Conservation (phyloP, 2,797 vertebrate genomes). For the Spheniscus humboldti region DNA sequence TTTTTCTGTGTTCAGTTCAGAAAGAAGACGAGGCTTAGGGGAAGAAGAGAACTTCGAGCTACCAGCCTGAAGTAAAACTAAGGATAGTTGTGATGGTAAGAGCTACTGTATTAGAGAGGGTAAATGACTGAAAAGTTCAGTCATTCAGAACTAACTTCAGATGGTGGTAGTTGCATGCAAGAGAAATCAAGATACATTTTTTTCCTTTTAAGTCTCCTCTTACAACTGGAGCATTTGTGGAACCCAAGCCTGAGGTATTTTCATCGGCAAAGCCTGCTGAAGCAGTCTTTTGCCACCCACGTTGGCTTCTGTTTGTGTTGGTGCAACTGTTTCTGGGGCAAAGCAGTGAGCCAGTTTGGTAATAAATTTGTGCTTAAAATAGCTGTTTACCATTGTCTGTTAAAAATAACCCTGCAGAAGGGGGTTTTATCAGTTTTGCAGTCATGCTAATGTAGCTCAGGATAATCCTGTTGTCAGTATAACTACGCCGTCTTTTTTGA, state of each 20-base stretch:
- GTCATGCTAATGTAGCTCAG: neutral
- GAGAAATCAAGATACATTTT: neutral
- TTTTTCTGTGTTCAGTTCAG: neutral
- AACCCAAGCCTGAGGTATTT: neutral
- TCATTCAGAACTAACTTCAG: neutral
- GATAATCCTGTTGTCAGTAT: neutral
- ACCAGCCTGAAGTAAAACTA: neutral
- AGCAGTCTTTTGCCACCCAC: neutral
- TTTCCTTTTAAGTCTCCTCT: neutral
- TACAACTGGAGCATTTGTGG: neutral
- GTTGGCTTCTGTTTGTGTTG: neutral
- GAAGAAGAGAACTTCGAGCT: neutral
- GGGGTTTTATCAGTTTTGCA: neutral
- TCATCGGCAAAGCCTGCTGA: neutral
- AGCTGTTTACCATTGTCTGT: neutral
- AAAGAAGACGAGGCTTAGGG: neutral
- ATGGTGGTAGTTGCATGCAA: accelerated
- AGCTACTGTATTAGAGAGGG: neutral
- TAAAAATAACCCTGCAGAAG: neutral
- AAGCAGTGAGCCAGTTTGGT: neutral
- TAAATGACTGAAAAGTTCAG: neutral
- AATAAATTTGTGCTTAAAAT: neutral
- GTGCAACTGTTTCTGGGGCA: neutral
- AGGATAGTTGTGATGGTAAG: neutral
- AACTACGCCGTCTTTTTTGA: accelerated